Base-by-base conservation (phyloP, 2,888 invertebrate species). In the Cataglyphis rosenhaueri region DNA sequence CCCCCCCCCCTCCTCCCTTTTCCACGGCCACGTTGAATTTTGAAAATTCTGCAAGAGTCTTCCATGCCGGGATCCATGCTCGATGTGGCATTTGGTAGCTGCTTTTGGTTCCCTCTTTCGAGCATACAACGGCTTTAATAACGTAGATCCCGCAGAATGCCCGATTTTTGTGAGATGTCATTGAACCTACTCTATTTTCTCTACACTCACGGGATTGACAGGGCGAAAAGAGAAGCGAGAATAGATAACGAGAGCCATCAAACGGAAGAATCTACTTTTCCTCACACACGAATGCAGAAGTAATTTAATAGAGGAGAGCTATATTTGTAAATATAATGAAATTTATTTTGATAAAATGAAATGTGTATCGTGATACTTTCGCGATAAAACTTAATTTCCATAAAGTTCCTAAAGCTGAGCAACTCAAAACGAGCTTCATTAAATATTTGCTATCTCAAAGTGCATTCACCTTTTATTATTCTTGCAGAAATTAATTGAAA, bases 1-100 rank as follows among this genome's bases (percentile, higher is more conserved):
- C 18, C 4, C 12, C 75, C 29, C 18, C 15, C n/a, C 64, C 15
- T 65, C 32, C 15, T 5, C 3, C 32, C 74, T 15, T 65, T 32
- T 21, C 18, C 29, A 1, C 29, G 79, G 35, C 29, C 41, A 68
- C 73, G 84, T 71, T 70, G 85, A 83, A 83, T 89, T 89, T 88
- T 85, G 62, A 84, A 88, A 87, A 89, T 88, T 87, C 86, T 74
- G 62, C 78, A 83, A 85, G 73, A 83, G 83, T 52, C 52, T 52
- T 52, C 52, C 8, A 52, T 71, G 70, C 75, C 38, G 52, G 59
- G 71, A 55, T 84, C 73, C 86, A 84, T 85, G 84, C 79, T 84
- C 86, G 85, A 85, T 86, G 82, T 66, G 75, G 83, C 81, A 71
- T 85, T 82, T 74, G 29, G 29, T 29, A 87, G 61, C 76, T 59